Percentiles rank a stretch among this genome's conserved stretches.
These are phyloP conservation scores for Acanthurus tractus DNA, from an alignment of 2,797 vertebrate species.

Conservation along the genomic window DNA sequence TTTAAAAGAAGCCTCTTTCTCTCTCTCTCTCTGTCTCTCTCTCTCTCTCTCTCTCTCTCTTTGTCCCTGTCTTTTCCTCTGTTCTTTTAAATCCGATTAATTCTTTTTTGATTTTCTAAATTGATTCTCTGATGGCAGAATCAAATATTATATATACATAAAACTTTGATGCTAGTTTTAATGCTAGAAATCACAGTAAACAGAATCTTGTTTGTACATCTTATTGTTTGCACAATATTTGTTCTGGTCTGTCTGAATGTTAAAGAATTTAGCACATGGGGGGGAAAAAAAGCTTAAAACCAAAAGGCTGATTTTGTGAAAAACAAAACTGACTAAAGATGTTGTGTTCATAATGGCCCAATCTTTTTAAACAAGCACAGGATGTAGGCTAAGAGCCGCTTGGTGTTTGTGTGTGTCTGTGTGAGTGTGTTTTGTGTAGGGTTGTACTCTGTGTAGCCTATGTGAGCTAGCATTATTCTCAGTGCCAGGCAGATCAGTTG, in stretches of 20 bases:
- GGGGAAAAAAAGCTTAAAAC: constrained; percentile 31
- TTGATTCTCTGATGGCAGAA: no score
- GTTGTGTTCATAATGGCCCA: constrained; percentile 55
- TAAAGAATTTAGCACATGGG: constrained; percentile 4
- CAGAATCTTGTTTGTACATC: not conserved
- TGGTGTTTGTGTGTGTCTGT: constrained; percentile 32
- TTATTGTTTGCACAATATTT: constrained; percentile 10
- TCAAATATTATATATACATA: not conserved
- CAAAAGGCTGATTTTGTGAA: constrained; percentile 49
- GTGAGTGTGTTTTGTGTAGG: constrained; percentile 27
- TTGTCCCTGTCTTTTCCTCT: not conserved
- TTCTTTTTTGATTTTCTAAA: no score
- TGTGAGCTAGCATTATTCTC: constrained; percentile 78
- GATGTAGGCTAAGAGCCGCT: constrained; percentile 67
- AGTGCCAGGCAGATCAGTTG: constrained; percentile 85
- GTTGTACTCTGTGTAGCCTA: constrained; percentile 60
- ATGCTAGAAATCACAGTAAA: not conserved
- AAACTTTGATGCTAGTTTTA: not conserved
- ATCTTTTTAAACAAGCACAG: constrained; percentile 57
- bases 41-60: not conserved
- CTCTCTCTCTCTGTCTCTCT: not conserved
- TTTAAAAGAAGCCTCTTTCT: constrained; percentile 23
- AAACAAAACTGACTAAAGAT: constrained; percentile 61
- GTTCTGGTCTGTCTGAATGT: constrained; percentile 23
- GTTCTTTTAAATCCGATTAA: no score